A percentile compares a stretch with the other conserved stretches of the same genome.
phyloP scores from a whole-genome alignment of 1,140 invertebrate genomes.

The Aplysia californica region DNA sequence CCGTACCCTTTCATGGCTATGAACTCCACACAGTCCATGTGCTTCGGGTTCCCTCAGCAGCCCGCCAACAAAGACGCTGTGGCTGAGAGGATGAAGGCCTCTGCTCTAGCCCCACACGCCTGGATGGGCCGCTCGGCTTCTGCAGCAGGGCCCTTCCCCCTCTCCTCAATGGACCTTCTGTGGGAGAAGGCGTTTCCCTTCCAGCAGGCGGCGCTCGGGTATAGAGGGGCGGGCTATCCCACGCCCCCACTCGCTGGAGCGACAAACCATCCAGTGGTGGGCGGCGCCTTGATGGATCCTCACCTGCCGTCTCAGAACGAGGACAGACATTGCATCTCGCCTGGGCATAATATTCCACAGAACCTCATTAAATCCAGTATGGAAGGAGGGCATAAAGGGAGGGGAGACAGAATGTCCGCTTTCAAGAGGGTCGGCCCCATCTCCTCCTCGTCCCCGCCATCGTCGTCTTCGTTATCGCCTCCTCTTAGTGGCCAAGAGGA shows the following conservation, averaged over 20 bases:
- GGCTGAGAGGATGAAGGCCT: slow-evolving; percentile 4
- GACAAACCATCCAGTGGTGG: neutral
- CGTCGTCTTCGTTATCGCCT: neutral
- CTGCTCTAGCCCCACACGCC: slow-evolving; percentile 9
- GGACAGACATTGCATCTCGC: neutral
- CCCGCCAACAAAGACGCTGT: slow-evolving; percentile 18
- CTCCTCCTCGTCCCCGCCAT: slow-evolving; percentile 3
- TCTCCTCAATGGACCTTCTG: slow-evolving; percentile 32
- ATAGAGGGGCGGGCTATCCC: slow-evolving; percentile 18
- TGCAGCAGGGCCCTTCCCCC: slow-evolving; percentile 6
- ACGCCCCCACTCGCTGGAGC: neutral
- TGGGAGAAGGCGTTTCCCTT: slow-evolving; percentile 38
- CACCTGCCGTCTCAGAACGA: slow-evolving; percentile 10
- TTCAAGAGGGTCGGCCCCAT: slow-evolving; percentile 35
- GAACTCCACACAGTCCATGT: slow-evolving; percentile 36
- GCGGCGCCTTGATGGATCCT: slow-evolving; percentile 9
- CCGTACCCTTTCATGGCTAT: slow-evolving; percentile 37
- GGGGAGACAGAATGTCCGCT: slow-evolving; percentile 43
- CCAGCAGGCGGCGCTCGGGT: slow-evolving; percentile 14
- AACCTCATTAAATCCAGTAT: slow-evolving; percentile 6
- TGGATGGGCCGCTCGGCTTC: slow-evolving; percentile 28
- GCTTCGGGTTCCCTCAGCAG: slow-evolving; percentile 31
- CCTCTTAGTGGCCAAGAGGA: neutral
- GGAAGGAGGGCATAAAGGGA: too few species aligned
- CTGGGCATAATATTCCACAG: neutral